A percentile compares a stretch with the other conserved stretches of the same genome.
phyloP scores from a whole-genome alignment of 2,113 vertebrate genomes.

The Salminus brasiliensis region DNA sequence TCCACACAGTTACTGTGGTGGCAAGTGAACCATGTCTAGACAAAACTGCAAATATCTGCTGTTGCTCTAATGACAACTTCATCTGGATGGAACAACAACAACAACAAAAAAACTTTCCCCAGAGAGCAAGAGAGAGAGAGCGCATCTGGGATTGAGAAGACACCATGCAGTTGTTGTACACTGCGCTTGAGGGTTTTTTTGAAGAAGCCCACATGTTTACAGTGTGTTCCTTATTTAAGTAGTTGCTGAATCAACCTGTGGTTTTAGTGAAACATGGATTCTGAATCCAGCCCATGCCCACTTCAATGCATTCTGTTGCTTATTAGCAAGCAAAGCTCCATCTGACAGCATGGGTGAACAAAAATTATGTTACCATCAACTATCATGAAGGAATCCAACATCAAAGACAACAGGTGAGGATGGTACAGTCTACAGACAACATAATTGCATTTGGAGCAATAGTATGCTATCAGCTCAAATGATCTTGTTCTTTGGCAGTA shows the following conservation, averaged over 20 bases:
- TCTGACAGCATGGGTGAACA: not conserved
- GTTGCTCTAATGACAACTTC: constrained; percentile 65
- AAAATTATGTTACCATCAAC: not conserved
- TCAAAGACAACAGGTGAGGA: constrained; percentile 8
- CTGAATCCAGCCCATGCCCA: not conserved
- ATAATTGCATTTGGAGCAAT: not conserved
- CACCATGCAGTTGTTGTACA: not conserved
- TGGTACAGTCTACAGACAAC: not conserved
- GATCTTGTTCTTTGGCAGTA: not conserved
- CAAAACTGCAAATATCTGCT: constrained; percentile 67
- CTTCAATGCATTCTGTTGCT: not conserved
- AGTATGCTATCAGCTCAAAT: not conserved
- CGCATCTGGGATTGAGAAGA: not conserved
- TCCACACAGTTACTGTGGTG: constrained; percentile 46
- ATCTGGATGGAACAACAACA: constrained; percentile 49
- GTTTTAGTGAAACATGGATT: not conserved
- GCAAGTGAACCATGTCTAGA: constrained; percentile 62
- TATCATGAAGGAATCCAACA: not conserved
- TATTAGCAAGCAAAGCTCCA: constrained; percentile 1
- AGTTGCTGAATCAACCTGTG: not conserved
- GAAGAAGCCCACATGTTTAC: constrained; percentile 16
- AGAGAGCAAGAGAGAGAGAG: constrained; percentile 34
- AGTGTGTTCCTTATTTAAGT: not conserved
- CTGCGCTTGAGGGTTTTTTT: not conserved
- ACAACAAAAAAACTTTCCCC: constrained; percentile 49